phyloP scores from a whole-genome alignment of 2,888 invertebrate species.

The Diloba caeruleocephala region DNA sequence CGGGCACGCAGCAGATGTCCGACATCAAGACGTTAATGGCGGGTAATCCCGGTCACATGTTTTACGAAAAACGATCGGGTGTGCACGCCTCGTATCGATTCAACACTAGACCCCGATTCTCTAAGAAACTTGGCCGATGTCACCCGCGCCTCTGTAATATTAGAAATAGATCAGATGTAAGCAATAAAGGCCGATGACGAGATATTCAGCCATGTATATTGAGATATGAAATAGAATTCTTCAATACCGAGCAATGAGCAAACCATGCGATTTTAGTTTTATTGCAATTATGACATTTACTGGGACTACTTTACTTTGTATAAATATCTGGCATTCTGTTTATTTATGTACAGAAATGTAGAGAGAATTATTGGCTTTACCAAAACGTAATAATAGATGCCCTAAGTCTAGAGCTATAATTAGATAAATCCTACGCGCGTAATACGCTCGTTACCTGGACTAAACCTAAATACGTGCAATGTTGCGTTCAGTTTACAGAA shows the following conservation, averaged over 20 bases:
- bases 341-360: conserved; percentile 30
- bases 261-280: conserved; percentile 36
- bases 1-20: conserved; percentile 77
- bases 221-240: conserved; percentile 43
- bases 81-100: conserved; percentile 51
- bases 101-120: conserved; percentile 44
- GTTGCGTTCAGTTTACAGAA: conserved; percentile 78
- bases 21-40: conserved; percentile 85
- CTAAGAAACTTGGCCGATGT: conserved; percentile 59
- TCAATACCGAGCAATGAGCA: conserved; percentile 30
- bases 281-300: conserved; percentile 34
- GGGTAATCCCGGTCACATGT: conserved; percentile 80
- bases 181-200: conserved; percentile 55
- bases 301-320: conserved; percentile 24
- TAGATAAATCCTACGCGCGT: conserved; percentile 52
- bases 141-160: conserved; percentile 55
- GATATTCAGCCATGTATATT: conserved; percentile 34
- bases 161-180: conserved; percentile 64
- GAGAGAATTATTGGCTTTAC: conserved; percentile 21
- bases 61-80: conserved; percentile 75
- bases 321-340: conserved; percentile 30
- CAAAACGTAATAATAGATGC: conserved; percentile 36
- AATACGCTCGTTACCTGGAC: conserved; percentile 58
- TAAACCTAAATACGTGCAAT: conserved; percentile 74
- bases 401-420: conserved; percentile 51